A percentile compares a stretch with the other conserved stretches of the same genome.
phyloP scores from a whole-genome alignment of 2,888 invertebrate genomes.

The Drosophila ezoana region DNA sequence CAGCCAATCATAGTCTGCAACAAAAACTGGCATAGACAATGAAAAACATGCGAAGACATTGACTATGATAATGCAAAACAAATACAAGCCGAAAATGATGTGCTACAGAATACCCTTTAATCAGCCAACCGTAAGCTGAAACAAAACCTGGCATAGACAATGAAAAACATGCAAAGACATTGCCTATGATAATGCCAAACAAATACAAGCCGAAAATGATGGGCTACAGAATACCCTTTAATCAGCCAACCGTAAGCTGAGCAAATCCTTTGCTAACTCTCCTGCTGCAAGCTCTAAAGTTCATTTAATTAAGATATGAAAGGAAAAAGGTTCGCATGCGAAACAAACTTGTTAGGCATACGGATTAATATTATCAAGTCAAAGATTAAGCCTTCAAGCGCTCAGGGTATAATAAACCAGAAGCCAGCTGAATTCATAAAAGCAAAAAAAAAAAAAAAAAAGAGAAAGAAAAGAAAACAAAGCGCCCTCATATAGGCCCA shows the following conservation, averaged over 20 bases:
- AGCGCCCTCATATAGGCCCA: constrained; percentile 31
- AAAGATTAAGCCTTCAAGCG: constrained; percentile 37
- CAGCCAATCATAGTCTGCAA: no score
- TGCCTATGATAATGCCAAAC: constrained; percentile 59
- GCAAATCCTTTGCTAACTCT: neutral
- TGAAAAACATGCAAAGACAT: constrained; percentile 40
- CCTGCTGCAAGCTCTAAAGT: constrained; percentile 2
- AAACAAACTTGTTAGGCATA: constrained; percentile 16
- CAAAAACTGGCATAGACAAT: constrained; percentile 31
- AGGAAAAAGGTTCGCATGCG: constrained; percentile 1
- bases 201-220: constrained; percentile 11
- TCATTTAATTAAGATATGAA: constrained; percentile 4
- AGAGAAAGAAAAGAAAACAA: constrained; percentile 39
- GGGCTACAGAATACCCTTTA: constrained; percentile 22
- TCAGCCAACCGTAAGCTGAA: no score
- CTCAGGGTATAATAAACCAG: constrained; percentile 45
- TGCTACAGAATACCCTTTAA: no score
- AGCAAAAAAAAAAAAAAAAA: constrained; percentile 18
- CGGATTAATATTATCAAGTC: constrained; percentile 21
- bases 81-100: neutral
- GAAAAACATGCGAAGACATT: constrained; percentile 43
- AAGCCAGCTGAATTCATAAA: constrained; percentile 40
- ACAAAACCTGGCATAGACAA: constrained; percentile 30
- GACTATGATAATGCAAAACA: constrained; percentile 59
- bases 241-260: constrained; percentile 8